Conservation (phyloP, 1,140 invertebrate species). For the Apolygus lucorum region DNA sequence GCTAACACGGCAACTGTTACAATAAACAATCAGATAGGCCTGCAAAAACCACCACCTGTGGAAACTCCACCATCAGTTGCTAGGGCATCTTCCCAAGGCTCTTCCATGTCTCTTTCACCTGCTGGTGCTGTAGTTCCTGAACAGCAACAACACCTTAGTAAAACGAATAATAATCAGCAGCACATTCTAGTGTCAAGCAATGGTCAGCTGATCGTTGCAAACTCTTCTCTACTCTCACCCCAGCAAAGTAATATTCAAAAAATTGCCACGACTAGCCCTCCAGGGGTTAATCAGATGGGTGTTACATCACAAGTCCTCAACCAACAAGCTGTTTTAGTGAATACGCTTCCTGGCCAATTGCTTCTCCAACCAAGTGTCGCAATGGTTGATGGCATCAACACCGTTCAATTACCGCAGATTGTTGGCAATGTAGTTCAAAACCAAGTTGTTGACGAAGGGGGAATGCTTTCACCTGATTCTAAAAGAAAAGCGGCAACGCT, state of each 20-base stretch:
- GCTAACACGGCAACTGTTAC: slow-evolving; percentile 64
- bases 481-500: slow-evolving; percentile 27
- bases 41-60: slow-evolving; percentile 52
- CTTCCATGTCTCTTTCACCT: not conserved
- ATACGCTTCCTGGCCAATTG: slow-evolving; percentile 68
- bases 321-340: slow-evolving; percentile 71
- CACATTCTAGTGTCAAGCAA: slow-evolving; percentile 65
- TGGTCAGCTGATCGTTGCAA: slow-evolving; percentile 61
- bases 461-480: slow-evolving; percentile 24
- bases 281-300: slow-evolving; percentile 53
- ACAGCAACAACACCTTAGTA: slow-evolving; percentile 20
- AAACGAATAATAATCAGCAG: slow-evolving; percentile 44
- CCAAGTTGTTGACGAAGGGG: slow-evolving; percentile 19
- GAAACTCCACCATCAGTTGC: slow-evolving; percentile 21
- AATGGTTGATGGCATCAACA: slow-evolving; percentile 58
- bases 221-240: slow-evolving; percentile 32
- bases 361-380: slow-evolving; percentile 56
- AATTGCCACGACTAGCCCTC: slow-evolving; percentile 47
- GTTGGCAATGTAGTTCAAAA: slow-evolving; percentile 42
- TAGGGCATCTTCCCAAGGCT: not conserved
- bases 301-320: slow-evolving; percentile 54
- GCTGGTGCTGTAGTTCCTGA: not conserved
- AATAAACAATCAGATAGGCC: slow-evolving; percentile 42
- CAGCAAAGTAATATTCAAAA: slow-evolving; percentile 43
- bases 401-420: slow-evolving; percentile 51